A percentile compares a stretch with the other conserved stretches of the same genome.
Evolutionary conservation across 2,113 vertebrate genomes (phyloP).

Genomic region (Spheniscus mendiculus): DNA sequence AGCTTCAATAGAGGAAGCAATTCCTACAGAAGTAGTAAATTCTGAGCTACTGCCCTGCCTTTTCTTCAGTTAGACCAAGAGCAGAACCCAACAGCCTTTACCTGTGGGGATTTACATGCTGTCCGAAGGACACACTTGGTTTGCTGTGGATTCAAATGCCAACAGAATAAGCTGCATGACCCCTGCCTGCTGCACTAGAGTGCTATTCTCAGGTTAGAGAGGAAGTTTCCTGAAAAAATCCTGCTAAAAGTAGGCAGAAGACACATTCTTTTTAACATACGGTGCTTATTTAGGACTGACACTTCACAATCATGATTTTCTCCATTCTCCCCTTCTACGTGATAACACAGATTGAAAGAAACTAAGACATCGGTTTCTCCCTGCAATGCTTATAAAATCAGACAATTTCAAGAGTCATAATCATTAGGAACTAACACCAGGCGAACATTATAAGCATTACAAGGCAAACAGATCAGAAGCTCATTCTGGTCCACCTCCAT

Average conservation of each 20-base stretch:
- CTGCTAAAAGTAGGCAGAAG: not conserved
- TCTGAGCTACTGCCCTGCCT: not conserved
- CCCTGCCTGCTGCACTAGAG: not conserved
- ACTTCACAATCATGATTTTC: not conserved
- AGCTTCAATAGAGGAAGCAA: not conserved
- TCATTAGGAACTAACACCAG: not conserved
- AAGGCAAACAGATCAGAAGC: not conserved
- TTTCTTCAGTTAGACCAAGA: not conserved
- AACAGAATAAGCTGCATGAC: not conserved
- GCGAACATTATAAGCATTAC: not conserved
- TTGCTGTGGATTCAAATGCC: not conserved
- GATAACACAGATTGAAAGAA: not conserved
- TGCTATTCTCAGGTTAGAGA: not conserved
- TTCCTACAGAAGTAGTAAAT: not conserved
- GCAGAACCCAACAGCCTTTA: not conserved
- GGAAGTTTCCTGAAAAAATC: not conserved
- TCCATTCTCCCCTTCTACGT: not conserved
- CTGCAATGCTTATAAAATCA: not conserved
- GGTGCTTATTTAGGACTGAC: not conserved
- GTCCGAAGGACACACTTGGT: not conserved
- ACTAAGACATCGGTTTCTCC: accelerated
- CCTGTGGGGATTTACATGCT: not conserved
- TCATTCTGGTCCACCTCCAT: not conserved
- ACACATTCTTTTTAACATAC: not conserved
- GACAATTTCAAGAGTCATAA: not conserved